A percentile compares a stretch with the other conserved stretches of the same genome.
These are phyloP conservation scores for Poecilia gillii DNA, from an alignment of 2,797 vertebrate genomes.

Conservation along the genomic window DNA sequence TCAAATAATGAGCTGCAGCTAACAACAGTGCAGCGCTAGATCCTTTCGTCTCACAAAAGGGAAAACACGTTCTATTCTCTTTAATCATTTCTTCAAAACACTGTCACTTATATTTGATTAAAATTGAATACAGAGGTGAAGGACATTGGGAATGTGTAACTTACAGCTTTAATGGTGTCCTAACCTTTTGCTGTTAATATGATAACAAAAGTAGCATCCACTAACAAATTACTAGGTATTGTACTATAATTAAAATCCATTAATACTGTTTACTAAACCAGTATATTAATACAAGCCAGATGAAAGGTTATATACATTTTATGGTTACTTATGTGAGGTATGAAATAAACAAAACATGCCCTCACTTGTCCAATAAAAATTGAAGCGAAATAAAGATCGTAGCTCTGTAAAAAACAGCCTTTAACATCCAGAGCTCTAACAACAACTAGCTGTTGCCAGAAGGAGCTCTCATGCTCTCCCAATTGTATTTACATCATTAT, in stretches of 20 bases:
- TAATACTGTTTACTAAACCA: slow-evolving; percentile 7
- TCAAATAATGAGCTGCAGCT: slow-evolving; percentile 69
- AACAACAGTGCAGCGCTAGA: slow-evolving; percentile 53
- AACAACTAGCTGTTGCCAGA: slow-evolving; percentile 34
- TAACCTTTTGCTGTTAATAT: slow-evolving; percentile 31
- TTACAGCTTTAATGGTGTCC: slow-evolving; percentile 32
- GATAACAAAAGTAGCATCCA: slow-evolving; percentile 13
- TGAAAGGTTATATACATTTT: slow-evolving; percentile 1
- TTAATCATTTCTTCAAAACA: slow-evolving; percentile 23
- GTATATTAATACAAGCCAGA: background rate
- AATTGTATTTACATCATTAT: slow-evolving; percentile 50
- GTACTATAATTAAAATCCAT: slow-evolving; percentile 10
- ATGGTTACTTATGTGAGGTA: slow-evolving; percentile 8
- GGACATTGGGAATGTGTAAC: slow-evolving; percentile 26
- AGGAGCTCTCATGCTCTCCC: slow-evolving; percentile 27
- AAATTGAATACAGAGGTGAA: slow-evolving; percentile 42
- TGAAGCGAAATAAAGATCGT: slow-evolving; percentile 11
- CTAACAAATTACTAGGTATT: slow-evolving; percentile 5
- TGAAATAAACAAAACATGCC: background rate
- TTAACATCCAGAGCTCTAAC: slow-evolving; percentile 24
- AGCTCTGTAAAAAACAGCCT: slow-evolving; percentile 7
- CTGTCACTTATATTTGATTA: slow-evolving; percentile 22
- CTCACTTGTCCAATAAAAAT: slow-evolving; percentile 9
- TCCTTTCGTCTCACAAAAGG: slow-evolving; percentile 51
- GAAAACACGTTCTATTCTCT: slow-evolving; percentile 54